Evolutionary conservation across 2,888 invertebrate genomes (phyloP).

Genomic region (Lottia scabra): DNA sequence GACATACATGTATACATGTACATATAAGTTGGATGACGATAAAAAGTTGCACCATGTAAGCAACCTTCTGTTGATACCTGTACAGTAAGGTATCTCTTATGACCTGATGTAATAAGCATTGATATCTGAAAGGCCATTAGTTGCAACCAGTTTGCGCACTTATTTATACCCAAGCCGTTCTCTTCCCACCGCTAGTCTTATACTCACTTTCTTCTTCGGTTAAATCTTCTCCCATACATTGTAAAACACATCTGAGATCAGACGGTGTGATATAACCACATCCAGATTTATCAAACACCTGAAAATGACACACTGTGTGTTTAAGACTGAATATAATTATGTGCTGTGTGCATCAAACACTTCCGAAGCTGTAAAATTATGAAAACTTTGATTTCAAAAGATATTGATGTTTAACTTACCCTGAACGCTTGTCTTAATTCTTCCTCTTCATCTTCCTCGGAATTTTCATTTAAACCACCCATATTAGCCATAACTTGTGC

Average conservation of each 20-base stretch:
- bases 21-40: too few species aligned
- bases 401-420: conserved; percentile 26
- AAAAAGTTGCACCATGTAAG: too few species aligned
- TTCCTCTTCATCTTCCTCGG: conserved; percentile 59
- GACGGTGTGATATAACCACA: conserved; percentile 64
- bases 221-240: conserved; percentile 63
- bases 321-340: too few species aligned
- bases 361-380: not conserved
- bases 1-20: too few species aligned
- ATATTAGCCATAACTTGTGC: conserved; percentile 66
- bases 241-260: conserved; percentile 59
- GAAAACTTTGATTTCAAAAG: not conserved
- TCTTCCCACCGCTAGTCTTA: not conserved
- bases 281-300: conserved; percentile 62
- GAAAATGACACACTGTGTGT: not conserved
- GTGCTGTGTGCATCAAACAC: not conserved
- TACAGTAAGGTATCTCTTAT: too few species aligned
- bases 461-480: conserved; percentile 59
- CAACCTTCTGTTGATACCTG: too few species aligned
- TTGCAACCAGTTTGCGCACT: too few species aligned
- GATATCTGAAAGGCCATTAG: too few species aligned
- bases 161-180: too few species aligned
- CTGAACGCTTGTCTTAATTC: conserved; percentile 59
- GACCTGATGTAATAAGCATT: too few species aligned
- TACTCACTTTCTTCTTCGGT: conserved; percentile 59